Evolutionary conservation across 1,140 invertebrate species (phyloP), one percentile per base, ranked within the genome.

Genomic region (Plectrocnemia conspersa): DNA sequence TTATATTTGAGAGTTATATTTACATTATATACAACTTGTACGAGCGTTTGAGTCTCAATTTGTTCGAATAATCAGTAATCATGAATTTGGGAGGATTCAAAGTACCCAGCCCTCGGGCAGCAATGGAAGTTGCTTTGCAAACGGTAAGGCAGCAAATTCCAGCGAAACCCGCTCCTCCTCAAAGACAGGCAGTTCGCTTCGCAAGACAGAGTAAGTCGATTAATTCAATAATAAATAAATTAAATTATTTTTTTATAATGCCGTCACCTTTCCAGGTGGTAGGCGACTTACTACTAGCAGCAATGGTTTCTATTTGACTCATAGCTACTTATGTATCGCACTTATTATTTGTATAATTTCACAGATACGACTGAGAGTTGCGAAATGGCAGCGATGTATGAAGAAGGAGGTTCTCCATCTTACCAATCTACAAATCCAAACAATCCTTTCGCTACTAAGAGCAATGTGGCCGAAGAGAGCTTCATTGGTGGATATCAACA

Each of bases 91-190:
- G 79, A 21, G 77, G 79, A 56, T 78, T 81, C 48, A 75, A 72
- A 42, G 72, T 86, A 61, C 88, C 88, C 11, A 84, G 85, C 22
- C 66, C 89, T 36, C 78, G 80, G 61, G 86, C 86, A 64, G 82
- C 84, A 13, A 66, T 89, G 56, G 87, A 87, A 65, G 86, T 89
- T 44, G 84, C 85, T 1, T 83, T 86, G 79, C 87, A 89, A 68
- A 86, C 86, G 15, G 75, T 89, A 23, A 81, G 85, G 52, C 82
- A 87, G 59, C 79, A 83, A 63, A 80, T 89, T 67, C 89, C 89
- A 19, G 83, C 86, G 22, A 83, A 83, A 48, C 78, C 68, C 65
- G 78, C 61, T 66, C 80, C 64, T 63, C 79, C 66, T 63, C 74
- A 56, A 70, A 64, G 79, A 64, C 68, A 82, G 77, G 72, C 81